Evolutionary conservation across 2,113 vertebrate species (phyloP), one percentile per base, ranked within the genome.

Genomic region (Oryctolagus cuniculus): DNA sequence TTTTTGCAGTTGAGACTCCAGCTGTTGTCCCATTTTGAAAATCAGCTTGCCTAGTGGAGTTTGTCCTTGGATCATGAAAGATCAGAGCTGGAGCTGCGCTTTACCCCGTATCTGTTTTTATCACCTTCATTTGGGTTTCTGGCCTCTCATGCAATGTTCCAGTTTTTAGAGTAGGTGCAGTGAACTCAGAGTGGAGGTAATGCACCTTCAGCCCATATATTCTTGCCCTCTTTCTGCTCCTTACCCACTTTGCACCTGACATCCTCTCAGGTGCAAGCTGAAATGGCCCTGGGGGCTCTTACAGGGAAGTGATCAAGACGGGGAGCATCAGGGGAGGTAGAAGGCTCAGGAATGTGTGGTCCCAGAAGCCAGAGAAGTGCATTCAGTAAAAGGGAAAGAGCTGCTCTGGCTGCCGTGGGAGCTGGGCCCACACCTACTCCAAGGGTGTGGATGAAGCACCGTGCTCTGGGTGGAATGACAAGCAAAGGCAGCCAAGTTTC

Each of bases 391-490:
- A 44, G 44, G 44, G 44, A 44, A 44, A 44, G 44, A 44, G 44
- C 44, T 44, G 6, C 44, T 44, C 44, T 6, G 44, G 44, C 44
- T 44, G 44, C 44, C 7, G 44, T 6, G 44, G 72, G 16, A 84
- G 17, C 61, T 31, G 66, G 34, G 17, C 8, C 5, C 38, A 24
- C 1, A 2, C 13, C 1, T 6, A 3, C 1, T 25, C 2, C 12
- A 29, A 24, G 31, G 6, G 17, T 44, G 1, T 51, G 6, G 4
- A 2, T 31, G 17, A 78, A 53, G 44, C 38, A 4, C 1, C 31
- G n/a, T 27, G 29, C 34, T 7, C 66, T 29, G 16, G 38, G 16
- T 0, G 0, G 10, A 63, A 4, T 78, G 49, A 3, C 5, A 1
- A 84, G 25, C 17, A 36, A 61, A 67, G 2, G 16, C 51, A 38